These are phyloP conservation scores for Laterallus jamaicensis DNA, from an alignment of 2,113 vertebrate species.

Conservation along the genomic window DNA sequence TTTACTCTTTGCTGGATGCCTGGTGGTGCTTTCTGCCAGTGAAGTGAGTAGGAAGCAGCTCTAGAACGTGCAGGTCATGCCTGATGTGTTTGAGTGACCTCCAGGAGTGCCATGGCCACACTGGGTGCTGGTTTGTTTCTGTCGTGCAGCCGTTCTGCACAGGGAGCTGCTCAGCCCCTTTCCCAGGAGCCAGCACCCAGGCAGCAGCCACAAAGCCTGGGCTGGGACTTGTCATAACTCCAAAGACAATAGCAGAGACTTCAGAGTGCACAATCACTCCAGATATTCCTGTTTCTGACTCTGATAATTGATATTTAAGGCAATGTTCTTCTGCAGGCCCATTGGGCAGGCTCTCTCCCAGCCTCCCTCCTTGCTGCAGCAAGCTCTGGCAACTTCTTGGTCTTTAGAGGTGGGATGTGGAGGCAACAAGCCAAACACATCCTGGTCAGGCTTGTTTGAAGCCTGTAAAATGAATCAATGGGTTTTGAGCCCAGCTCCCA, in stretches of 20 bases:
- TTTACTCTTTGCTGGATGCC: not conserved
- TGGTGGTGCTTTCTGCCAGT: not conserved
- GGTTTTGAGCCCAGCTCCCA: not conserved
- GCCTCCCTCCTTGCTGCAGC: not conserved
- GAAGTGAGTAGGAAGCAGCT: not conserved
- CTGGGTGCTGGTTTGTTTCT: not conserved
- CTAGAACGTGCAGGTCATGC: not conserved
- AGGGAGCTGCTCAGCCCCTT: not conserved
- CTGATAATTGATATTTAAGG: conserved; percentile 1
- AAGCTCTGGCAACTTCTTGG: not conserved
- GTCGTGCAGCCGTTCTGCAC: not conserved
- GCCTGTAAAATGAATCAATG: not conserved
- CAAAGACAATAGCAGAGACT: conserved; percentile 12
- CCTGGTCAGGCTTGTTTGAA: not conserved
- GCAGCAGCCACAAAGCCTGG: not conserved
- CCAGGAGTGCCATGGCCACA: not conserved
- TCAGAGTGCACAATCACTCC: not conserved
- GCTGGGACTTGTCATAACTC: not conserved
- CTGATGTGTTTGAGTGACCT: not conserved
- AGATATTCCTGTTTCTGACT: conserved; percentile 15
- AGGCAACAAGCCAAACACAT: not conserved
- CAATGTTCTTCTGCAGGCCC: not conserved
- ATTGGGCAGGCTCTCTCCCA: not conserved
- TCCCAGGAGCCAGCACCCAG: not conserved
- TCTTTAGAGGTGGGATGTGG: not conserved